phyloP scores from a whole-genome alignment of 2,113 vertebrate genomes.

The Colaptes auratus region DNA sequence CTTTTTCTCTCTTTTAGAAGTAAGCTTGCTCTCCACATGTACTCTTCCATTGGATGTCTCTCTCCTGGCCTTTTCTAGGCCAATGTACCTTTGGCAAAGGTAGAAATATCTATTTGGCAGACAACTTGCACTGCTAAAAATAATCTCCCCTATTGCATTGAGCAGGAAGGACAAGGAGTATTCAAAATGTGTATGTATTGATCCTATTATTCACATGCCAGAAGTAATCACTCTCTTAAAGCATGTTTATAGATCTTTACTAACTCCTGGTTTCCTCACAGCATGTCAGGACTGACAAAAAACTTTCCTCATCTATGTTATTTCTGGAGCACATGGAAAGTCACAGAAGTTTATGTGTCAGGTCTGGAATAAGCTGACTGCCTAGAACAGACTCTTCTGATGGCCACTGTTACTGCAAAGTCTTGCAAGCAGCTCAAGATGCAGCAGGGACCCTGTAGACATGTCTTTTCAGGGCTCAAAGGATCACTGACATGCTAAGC shows the following conservation, averaged over 20 bases:
- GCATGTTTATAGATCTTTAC: conserved; percentile 35
- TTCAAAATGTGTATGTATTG: conserved; percentile 5
- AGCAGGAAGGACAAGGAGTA: neutral
- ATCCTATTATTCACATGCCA: conserved; percentile 54
- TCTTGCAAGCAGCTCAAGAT: neutral
- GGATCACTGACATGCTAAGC: neutral
- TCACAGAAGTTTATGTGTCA: neutral
- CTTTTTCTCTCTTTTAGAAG: neutral
- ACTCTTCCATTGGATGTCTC: neutral
- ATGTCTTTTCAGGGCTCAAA: neutral
- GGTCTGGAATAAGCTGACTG: neutral
- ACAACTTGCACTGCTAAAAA: conserved; percentile 34
- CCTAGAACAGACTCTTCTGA: neutral
- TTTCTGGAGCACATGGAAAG: neutral
- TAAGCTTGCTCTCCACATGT: neutral
- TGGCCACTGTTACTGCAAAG: neutral
- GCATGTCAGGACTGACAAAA: neutral
- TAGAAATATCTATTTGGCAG: conserved; percentile 24
- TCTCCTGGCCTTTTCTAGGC: neutral
- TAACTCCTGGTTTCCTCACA: conserved; percentile 24
- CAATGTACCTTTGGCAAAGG: neutral
- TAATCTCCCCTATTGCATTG: neutral
- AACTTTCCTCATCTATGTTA: neutral
- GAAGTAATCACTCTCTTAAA: conserved; percentile 54
- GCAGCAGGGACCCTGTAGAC: neutral